A percentile compares a stretch with the other conserved stretches of the same genome.
These are phyloP conservation scores for Philotrypesis tridentata DNA, from an alignment of 1,140 invertebrate genomes.

Conservation along the genomic window DNA sequence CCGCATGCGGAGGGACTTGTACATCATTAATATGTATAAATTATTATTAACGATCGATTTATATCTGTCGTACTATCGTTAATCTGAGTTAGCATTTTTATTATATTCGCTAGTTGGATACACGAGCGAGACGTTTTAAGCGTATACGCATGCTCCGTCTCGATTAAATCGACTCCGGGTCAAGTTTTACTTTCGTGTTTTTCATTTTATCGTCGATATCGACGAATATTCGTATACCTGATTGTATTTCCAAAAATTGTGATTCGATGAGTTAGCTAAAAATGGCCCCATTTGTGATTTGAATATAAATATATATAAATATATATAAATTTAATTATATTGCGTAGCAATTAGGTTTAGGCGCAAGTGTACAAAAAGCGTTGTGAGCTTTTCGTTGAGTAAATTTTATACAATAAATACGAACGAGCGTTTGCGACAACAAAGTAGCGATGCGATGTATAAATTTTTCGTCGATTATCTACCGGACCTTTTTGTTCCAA, in stretches of 20 bases:
- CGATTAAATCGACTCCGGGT: not conserved
- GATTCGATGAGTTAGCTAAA: slow-evolving; percentile 26
- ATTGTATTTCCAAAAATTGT: slow-evolving; percentile 27
- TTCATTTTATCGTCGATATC: slow-evolving; percentile 15
- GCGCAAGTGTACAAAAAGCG: slow-evolving; percentile 28
- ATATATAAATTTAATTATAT: slow-evolving; percentile 39
- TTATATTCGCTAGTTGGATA: not conserved
- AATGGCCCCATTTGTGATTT: slow-evolving; percentile 17
- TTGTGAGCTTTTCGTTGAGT: slow-evolving; percentile 39
- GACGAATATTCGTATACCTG: not conserved
- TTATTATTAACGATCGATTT: slow-evolving; percentile 15
- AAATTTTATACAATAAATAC: slow-evolving; percentile 19
- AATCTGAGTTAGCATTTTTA: slow-evolving; percentile 10
- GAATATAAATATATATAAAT: slow-evolving; percentile 6
- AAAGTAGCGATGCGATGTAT: slow-evolving; percentile 16
- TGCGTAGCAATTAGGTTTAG: slow-evolving; percentile 33
- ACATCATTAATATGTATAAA: not conserved
- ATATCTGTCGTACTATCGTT: slow-evolving; percentile 1
- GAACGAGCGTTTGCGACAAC: slow-evolving; percentile 21
- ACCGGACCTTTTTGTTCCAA: not conserved
- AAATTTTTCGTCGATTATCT: slow-evolving; percentile 1
- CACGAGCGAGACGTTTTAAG: not conserved
- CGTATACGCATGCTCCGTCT: not conserved
- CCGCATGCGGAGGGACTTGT: not conserved
- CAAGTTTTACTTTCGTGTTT: not conserved